Conservation (phyloP, 2,113 vertebrate species). For the Cervus canadensis region DNA sequence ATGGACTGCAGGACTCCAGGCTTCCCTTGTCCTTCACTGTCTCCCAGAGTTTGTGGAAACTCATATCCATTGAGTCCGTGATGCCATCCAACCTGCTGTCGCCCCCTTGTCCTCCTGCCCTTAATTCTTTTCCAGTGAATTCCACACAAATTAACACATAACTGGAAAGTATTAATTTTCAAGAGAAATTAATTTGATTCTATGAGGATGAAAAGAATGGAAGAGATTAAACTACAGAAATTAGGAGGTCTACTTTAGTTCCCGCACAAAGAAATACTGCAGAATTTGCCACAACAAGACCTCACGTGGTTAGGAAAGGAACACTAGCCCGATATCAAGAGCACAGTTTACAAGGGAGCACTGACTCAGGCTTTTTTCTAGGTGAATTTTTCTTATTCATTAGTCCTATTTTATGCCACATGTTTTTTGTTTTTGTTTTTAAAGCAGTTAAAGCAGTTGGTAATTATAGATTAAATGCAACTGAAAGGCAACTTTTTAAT, state of each 20-base stretch:
- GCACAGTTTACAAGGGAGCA: neutral
- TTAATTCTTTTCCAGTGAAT: neutral
- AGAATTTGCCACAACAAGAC: neutral
- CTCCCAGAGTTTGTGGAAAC: neutral
- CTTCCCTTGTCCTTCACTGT: neutral
- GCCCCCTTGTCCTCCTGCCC: neutral
- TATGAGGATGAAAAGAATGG: neutral
- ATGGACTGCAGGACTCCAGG: neutral
- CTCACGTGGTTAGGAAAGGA: neutral
- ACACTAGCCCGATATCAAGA: rapidly evolving
- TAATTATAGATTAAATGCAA: constrained; percentile 7
- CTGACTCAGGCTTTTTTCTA: neutral
- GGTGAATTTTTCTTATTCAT: neutral
- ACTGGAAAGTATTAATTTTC: neutral
- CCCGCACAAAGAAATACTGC: neutral
- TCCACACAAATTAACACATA: neutral
- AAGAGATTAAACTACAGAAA: neutral
- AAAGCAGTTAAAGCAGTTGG: neutral
- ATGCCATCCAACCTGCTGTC: neutral
- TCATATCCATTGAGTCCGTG: neutral
- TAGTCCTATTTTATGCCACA: neutral
- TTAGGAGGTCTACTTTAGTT: neutral
- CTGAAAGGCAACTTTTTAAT: neutral
- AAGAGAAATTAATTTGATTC: neutral
- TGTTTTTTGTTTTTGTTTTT: neutral